Conservation (phyloP, 1,140 invertebrate species). For the Heliconius nattereri region DNA sequence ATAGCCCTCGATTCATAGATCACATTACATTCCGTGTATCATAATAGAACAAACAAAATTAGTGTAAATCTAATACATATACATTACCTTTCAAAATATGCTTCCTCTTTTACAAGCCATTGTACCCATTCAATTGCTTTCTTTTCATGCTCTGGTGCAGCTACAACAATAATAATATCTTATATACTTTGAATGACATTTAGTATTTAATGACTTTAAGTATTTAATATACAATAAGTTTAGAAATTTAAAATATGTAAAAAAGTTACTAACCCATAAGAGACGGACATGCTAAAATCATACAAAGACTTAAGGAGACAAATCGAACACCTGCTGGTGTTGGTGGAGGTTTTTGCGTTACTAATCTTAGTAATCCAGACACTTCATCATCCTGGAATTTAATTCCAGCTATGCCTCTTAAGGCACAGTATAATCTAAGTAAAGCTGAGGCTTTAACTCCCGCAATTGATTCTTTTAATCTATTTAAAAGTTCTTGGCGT, state of each 20-base stretch:
- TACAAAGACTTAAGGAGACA: constrained; percentile 95
- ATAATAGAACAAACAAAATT: neutral
- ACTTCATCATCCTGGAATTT: constrained; percentile 97
- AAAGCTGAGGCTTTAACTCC: constrained; percentile 74
- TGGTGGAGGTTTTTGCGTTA: constrained; percentile 94
- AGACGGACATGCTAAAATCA: constrained; percentile 96
- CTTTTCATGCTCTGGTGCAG: constrained; percentile 90
- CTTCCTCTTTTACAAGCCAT: constrained; percentile 95
- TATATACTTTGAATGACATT: neutral
- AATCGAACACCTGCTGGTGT: constrained; percentile 95
- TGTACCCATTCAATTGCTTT: constrained; percentile 96
- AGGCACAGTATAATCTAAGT: constrained; percentile 91
- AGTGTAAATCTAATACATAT: neutral
- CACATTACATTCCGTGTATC: too few relatives aligned
- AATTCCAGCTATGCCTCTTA: constrained; percentile 94
- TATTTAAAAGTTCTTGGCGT: constrained; percentile 89
- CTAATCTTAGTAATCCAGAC: constrained; percentile 88
- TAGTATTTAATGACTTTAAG: too few relatives aligned
- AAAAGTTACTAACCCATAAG: constrained; percentile 83
- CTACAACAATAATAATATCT: constrained; percentile 50
- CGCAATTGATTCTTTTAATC: constrained; percentile 75
- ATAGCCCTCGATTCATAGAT: too few relatives aligned
- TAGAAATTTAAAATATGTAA: neutral
- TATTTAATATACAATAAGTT: neutral
- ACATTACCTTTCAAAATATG: constrained; percentile 87